Percentiles rank a stretch among this genome's conserved stretches.
These are phyloP conservation scores for Esox masquinongy DNA, from an alignment of 2,797 vertebrate species.

Conservation along the genomic window DNA sequence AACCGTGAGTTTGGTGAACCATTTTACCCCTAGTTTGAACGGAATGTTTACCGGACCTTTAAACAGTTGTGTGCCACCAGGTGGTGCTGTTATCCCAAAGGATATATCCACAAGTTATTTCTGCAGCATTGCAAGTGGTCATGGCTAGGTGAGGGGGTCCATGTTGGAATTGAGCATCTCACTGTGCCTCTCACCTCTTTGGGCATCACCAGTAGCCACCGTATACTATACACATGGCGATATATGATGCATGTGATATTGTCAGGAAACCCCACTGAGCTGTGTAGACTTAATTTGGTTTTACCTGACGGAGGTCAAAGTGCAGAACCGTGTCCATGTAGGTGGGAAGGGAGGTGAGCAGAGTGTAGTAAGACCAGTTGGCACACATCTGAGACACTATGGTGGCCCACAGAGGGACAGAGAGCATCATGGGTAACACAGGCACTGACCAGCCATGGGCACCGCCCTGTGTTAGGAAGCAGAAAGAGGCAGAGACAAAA, in stretches of 20 bases:
- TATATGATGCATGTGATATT: background rate
- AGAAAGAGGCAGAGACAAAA: background rate
- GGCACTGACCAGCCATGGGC: slow-evolving; percentile 81
- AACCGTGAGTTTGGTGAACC: too few species aligned
- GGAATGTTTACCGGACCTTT: too few species aligned
- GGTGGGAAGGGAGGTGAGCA: slow-evolving; percentile 83
- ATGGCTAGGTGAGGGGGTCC: too few species aligned
- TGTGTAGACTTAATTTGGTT: slow-evolving; percentile 22
- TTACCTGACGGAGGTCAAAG: slow-evolving; percentile 83
- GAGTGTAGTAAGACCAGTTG: slow-evolving; percentile 86
- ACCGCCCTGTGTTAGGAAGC: slow-evolving; percentile 66
- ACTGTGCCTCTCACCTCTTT: slow-evolving; percentile 51
- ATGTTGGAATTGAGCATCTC: background rate
- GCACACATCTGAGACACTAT: slow-evolving; percentile 83
- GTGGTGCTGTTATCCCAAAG: background rate
- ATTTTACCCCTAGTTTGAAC: too few species aligned
- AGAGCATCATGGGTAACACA: slow-evolving; percentile 74
- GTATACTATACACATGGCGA: background rate
- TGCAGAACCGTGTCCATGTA: slow-evolving; percentile 83
- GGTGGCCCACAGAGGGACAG: slow-evolving; percentile 84
- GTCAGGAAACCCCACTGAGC: too few species aligned
- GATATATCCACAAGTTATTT: background rate
- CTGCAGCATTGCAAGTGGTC: too few species aligned
- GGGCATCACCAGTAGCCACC: background rate
- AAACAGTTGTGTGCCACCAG: background rate